Conservation (phyloP, 2,888 invertebrate species). For the Drosophila mayaguana region DNA sequence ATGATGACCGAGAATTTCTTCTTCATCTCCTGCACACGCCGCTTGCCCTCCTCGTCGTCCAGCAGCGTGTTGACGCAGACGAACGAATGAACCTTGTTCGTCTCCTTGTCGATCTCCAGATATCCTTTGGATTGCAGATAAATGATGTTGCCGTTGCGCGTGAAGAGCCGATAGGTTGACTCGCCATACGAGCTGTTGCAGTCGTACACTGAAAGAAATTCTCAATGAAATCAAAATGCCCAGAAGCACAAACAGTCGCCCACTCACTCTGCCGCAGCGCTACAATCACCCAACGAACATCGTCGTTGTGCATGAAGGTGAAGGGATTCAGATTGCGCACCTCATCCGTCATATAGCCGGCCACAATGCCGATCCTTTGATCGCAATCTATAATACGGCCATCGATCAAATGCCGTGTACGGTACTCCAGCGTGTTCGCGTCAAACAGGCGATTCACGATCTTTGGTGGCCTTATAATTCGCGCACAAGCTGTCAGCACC, state of each 20-base stretch:
- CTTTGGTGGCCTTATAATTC: conserved; percentile 89
- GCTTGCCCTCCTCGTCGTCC: conserved; percentile 90
- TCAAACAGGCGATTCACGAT: conserved; percentile 89
- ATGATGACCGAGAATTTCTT: conserved; percentile 90
- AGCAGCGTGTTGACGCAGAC: conserved; percentile 93
- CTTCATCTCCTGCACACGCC: conserved; percentile 92
- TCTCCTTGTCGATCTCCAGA: conserved; percentile 91
- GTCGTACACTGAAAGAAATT: conserved; percentile 89
- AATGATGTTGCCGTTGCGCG: conserved; percentile 93
- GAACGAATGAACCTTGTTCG: conserved; percentile 93
- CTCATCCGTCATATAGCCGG: conserved; percentile 95
- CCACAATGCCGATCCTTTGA: conserved; percentile 94
- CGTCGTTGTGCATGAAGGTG: conserved; percentile 95
- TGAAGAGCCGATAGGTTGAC: conserved; percentile 93
- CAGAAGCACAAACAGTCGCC: not conserved
- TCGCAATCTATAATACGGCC: conserved; percentile 96
- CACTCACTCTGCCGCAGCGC: conserved; percentile 93
- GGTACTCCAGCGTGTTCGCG: conserved; percentile 92
- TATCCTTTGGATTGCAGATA: conserved; percentile 94
- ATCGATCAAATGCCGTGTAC: conserved; percentile 94
- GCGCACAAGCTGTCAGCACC: conserved; percentile 91
- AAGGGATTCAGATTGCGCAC: conserved; percentile 95
- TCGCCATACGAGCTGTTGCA: conserved; percentile 92
- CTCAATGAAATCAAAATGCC: not conserved
- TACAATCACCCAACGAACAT: conserved; percentile 95